Percentiles rank a stretch among this genome's conserved stretches.
These are phyloP conservation scores for Lasioglossum marginatum DNA, from an alignment of 2,888 invertebrate species.

Conservation along the genomic window DNA sequence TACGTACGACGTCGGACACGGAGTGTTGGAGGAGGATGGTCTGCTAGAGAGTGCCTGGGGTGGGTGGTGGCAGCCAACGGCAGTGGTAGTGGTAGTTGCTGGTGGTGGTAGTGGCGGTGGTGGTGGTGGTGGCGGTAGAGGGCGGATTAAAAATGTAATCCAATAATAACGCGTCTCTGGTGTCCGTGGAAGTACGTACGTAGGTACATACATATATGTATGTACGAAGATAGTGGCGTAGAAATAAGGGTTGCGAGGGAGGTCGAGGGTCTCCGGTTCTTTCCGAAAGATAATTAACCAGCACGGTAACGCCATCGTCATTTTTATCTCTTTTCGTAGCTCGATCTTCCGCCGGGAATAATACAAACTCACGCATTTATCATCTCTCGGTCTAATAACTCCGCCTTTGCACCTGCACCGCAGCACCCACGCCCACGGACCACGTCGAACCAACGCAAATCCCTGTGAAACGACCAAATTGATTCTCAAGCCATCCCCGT, in stretches of 20 bases:
- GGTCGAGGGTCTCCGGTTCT: constrained; percentile 51
- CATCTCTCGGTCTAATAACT: neutral
- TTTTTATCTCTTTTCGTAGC: constrained; percentile 17
- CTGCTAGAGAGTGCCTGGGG: constrained; percentile 57
- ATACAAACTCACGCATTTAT: constrained; percentile 9
- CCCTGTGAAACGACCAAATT: neutral
- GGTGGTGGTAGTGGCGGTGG: constrained; percentile 63
- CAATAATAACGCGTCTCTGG: constrained; percentile 84
- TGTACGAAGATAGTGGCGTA: constrained; percentile 69
- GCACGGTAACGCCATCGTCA: constrained; percentile 48
- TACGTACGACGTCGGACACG: constrained; percentile 72
- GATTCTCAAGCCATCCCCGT: neutral
- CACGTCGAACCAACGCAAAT: neutral
- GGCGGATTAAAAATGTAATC: constrained; percentile 85
- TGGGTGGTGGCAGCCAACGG: constrained; percentile 39
- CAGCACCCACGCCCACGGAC: neutral
- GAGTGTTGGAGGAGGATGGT: constrained; percentile 66
- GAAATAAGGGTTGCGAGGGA: constrained; percentile 67
- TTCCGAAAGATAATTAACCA: constrained; percentile 64
- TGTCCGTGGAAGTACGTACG: constrained; percentile 80
- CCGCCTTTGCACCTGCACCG: neutral
- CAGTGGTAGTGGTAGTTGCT: constrained; percentile 31
- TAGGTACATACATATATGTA: constrained; percentile 65
- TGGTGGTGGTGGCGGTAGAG: constrained; percentile 70
- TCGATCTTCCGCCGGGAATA: constrained; percentile 4